A percentile compares a stretch with the other conserved stretches of the same genome.
These are phyloP conservation scores for Brenthis hecate DNA, from an alignment of 2,888 invertebrate genomes.

Conservation along the genomic window DNA sequence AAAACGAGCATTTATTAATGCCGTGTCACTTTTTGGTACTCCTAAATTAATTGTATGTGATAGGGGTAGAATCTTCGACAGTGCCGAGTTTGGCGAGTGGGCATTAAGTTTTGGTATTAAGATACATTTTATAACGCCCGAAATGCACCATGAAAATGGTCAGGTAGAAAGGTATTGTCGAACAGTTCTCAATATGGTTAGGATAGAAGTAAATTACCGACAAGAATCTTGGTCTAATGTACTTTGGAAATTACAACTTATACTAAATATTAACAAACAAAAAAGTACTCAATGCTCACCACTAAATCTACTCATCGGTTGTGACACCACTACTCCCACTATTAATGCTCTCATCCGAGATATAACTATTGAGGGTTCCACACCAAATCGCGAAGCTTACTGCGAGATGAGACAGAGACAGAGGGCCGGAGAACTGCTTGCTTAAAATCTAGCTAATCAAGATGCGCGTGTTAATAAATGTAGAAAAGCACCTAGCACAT, in stretches of 20 bases:
- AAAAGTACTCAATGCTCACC: slow-evolving; percentile 27
- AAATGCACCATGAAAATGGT: slow-evolving; percentile 37
- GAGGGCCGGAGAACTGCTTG: slow-evolving; percentile 17
- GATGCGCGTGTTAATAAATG: slow-evolving; percentile 30
- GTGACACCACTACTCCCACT: slow-evolving; percentile 28
- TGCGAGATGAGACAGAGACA: slow-evolving; percentile 12
- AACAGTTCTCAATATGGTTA: slow-evolving; percentile 34
- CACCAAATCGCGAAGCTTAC: slow-evolving; percentile 25
- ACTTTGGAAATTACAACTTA: slow-evolving; percentile 27
- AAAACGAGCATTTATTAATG: slow-evolving; percentile 3
- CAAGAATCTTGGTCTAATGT: slow-evolving; percentile 16
- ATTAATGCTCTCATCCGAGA: slow-evolving; percentile 31
- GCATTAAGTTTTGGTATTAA: slow-evolving; percentile 25
- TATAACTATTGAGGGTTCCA: slow-evolving; percentile 5
- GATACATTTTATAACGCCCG: slow-evolving; percentile 31
- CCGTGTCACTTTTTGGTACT: slow-evolving; percentile 32
- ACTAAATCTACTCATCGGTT: slow-evolving; percentile 28
- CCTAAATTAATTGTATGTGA: slow-evolving; percentile 28
- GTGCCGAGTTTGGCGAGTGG: slow-evolving; percentile 9
- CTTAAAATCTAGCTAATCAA: slow-evolving; percentile 26
- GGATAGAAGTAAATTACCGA: slow-evolving; percentile 24
- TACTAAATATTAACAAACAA: slow-evolving; percentile 31
- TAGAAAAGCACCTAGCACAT: slow-evolving; percentile 13
- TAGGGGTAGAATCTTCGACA: slow-evolving; percentile 30
- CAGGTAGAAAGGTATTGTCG: slow-evolving; percentile 34